These are phyloP conservation scores for Philopedon plagiatum DNA, from an alignment of 2,888 invertebrate species.

Conservation along the genomic window DNA sequence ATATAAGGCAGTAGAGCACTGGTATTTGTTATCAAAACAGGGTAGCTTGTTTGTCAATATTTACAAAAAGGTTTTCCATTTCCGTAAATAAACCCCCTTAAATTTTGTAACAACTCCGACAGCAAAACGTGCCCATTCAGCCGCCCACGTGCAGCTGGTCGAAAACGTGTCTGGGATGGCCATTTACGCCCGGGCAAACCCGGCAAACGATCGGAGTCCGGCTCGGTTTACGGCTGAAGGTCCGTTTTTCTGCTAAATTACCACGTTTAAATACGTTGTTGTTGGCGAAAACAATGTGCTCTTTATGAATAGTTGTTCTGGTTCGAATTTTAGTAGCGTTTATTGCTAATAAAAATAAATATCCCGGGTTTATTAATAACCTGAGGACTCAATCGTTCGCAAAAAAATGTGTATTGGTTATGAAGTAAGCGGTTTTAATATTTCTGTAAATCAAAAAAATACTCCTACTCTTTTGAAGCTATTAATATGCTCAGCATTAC, in stretches of 20 bases:
- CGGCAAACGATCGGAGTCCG: slow-evolving; percentile 22
- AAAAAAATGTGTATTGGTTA: neutral
- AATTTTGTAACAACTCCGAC: slow-evolving; percentile 8
- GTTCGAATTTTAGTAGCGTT: slow-evolving; percentile 41
- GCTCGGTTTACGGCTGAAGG: slow-evolving; percentile 39
- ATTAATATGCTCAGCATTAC: too few species aligned
- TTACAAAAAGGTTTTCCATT: slow-evolving; percentile 1
- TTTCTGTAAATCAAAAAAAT: too few species aligned
- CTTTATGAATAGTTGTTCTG: slow-evolving; percentile 34
- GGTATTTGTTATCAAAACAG: neutral
- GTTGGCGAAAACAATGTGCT: slow-evolving; percentile 42
- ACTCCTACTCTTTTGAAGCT: too few species aligned
- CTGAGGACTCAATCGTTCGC: neutral
- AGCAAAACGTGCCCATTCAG: slow-evolving; percentile 18
- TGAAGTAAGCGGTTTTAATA: too few species aligned
- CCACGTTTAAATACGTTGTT: slow-evolving; percentile 41
- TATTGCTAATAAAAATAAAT: slow-evolving; percentile 32
- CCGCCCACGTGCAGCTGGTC: slow-evolving; percentile 34
- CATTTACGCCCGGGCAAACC: slow-evolving; percentile 26
- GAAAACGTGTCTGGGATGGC: slow-evolving; percentile 33
- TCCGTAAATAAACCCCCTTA: slow-evolving; percentile 15
- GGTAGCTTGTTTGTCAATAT: slow-evolving; percentile 11
- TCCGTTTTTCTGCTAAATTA: slow-evolving; percentile 41
- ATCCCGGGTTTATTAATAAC: slow-evolving; percentile 23
- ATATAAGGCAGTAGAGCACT: too few species aligned